phyloP scores from a whole-genome alignment of 2,113 vertebrate genomes.

The Rana temporaria region DNA sequence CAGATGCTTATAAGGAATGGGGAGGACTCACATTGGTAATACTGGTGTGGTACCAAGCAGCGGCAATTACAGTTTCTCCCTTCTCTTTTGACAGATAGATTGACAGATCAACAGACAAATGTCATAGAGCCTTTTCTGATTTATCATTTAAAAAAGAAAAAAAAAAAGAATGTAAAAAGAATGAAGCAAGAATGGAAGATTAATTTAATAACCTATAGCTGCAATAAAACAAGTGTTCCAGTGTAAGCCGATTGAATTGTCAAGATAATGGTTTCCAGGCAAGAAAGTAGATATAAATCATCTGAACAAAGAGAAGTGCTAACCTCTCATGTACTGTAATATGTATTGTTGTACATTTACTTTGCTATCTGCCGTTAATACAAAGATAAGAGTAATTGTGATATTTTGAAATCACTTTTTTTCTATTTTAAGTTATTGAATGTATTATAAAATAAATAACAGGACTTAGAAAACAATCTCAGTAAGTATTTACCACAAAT shows the following conservation, averaged over 20 bases:
- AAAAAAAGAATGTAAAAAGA: neutral
- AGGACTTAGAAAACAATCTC: too few species aligned
- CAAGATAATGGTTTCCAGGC: neutral
- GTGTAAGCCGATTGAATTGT: conserved; percentile 14
- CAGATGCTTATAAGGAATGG: too few species aligned
- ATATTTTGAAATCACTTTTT: neutral
- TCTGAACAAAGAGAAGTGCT: neutral
- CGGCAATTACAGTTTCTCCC: too few species aligned
- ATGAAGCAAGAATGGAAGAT: conserved; percentile 2
- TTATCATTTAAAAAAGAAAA: neutral
- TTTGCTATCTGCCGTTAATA: neutral
- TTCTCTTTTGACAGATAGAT: neutral
- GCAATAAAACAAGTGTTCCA: conserved; percentile 21
- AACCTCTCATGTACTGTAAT: neutral
- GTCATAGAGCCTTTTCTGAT: neutral
- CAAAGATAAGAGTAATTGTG: neutral
- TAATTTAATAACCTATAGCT: conserved; percentile 13
- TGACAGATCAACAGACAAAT: neutral
- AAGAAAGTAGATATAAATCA: conserved; percentile 15
- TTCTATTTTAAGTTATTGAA: neutral
- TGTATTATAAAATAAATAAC: neutral
- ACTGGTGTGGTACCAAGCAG: too few species aligned
- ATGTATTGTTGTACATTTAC: neutral
- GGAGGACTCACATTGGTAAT: neutral
- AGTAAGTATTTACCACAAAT: too few species aligned